Base-by-base conservation (phyloP, 2,797 vertebrate genomes). In the Erethizon dorsatum region DNA sequence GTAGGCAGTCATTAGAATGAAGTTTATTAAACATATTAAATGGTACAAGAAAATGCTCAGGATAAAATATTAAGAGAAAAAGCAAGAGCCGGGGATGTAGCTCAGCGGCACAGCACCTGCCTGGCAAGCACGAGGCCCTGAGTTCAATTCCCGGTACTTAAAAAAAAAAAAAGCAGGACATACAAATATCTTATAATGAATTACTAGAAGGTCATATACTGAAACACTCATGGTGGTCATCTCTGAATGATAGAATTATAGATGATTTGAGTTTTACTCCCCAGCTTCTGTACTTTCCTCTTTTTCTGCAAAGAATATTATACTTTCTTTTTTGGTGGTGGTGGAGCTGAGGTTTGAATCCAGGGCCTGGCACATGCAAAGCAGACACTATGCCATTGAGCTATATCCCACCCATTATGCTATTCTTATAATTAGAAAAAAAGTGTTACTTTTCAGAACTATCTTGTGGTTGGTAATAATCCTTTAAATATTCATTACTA, bases 1-100 rank as follows among this genome's bases (percentile, higher is more conserved):
- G 85, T 87, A 87, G 41, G 54, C 18, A 96, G 50, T 84, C n/a
- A 41, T 90, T 91, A 91, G 11, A 94, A 65, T 95, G 80, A 84
- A 28, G 77, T 87, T 95, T 88, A 83, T 33, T 56, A 90, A 91
- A 20, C 45, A 67, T 77, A 77, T 83, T 94, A 95, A 94, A 89
- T 83, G 86, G 54, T 18, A 67, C 54, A 90, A 86, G 86, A 97
- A 92, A 88, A 96, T 82, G 20, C 31, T 89, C 41, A 96, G 22
- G 47, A 88, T 93, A 94, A 96, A 90, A 78, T 85, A 89, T 73
- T 86, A 88, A 91, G 63, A 83, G 37, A 88, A 88, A 89, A 91
- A 79, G 33, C 59, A 84, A 37, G 33, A 33, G 17, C 65, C 33
- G 18, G 59, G 15, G 33, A 69, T 18, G 17, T 69, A 69, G 15